These are phyloP conservation scores for Tychaedon coryphoeus DNA, from an alignment of 2,113 vertebrate genomes.

Conservation along the genomic window DNA sequence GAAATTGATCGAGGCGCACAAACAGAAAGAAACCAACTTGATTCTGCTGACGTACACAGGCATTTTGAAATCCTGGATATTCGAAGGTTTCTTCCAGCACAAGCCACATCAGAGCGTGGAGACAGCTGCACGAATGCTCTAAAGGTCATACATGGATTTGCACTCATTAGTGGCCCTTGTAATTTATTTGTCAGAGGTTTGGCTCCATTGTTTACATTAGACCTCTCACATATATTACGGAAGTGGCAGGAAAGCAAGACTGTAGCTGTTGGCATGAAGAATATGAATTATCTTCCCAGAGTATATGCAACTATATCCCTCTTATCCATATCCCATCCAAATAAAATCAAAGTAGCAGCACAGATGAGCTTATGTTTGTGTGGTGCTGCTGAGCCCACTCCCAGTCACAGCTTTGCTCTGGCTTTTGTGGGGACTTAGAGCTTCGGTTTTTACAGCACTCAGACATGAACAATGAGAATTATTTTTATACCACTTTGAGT, in stretches of 20 bases:
- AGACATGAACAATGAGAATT: neutral
- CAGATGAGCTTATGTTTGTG: neutral
- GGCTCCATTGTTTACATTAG: neutral
- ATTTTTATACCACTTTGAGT: neutral
- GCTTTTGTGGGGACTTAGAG: neutral
- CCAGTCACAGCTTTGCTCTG: neutral
- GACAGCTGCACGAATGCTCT: slow-evolving; percentile 7
- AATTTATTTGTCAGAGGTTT: slow-evolving; percentile 26
- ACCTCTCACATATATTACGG: neutral
- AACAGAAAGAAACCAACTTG: neutral
- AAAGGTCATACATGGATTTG: slow-evolving; percentile 31
- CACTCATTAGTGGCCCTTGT: slow-evolving; percentile 22
- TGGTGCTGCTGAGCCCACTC: neutral
- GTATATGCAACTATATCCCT: neutral
- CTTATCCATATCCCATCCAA: neutral
- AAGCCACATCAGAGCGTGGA: neutral
- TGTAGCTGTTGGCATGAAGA: neutral
- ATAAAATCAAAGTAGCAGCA: neutral
- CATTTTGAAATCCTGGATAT: neutral
- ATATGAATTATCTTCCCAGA: neutral
- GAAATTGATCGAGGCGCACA: fast-evolving
- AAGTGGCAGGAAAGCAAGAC: neutral
- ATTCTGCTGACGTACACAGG: neutral
- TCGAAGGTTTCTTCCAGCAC: neutral
- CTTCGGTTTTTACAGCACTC: neutral